These are phyloP conservation scores for Chymomyza caudatula DNA, from an alignment of 2,888 invertebrate genomes.

Conservation along the genomic window DNA sequence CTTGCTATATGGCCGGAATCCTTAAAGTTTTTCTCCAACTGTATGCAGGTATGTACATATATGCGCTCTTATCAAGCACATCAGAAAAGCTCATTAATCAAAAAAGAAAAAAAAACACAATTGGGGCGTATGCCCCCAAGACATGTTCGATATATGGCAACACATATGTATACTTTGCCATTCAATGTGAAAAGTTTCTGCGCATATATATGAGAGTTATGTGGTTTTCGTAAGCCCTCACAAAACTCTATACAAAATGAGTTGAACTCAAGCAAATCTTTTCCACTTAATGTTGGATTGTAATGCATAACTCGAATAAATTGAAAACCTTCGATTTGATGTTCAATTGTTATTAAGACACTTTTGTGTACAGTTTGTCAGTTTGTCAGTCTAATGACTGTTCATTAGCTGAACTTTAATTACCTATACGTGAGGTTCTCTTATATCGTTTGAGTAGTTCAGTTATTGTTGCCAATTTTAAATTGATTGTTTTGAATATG, in stretches of 20 bases:
- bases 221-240: not conserved
- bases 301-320: not conserved
- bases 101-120: not conserved
- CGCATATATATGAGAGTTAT: not conserved
- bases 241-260: not conserved
- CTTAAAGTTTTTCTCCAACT: not conserved
- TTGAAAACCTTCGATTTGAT: not conserved
- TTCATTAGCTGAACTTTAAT: not conserved
- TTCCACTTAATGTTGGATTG: not conserved
- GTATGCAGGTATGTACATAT: not conserved
- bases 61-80: constrained; percentile 32
- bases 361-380: not conserved
- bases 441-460: not conserved
- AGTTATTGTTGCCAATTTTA: not conserved
- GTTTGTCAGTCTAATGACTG: not conserved
- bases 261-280: not conserved
- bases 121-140: not conserved
- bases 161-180: not conserved
- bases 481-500: not conserved
- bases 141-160: not conserved
- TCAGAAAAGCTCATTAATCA: constrained; percentile 34
- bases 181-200: not conserved
- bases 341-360: not conserved
- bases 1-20: too few relatives aligned
- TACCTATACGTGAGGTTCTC: not conserved